These are phyloP conservation scores for Bombylius major DNA, from an alignment of 2,888 invertebrate species.

Conservation along the genomic window DNA sequence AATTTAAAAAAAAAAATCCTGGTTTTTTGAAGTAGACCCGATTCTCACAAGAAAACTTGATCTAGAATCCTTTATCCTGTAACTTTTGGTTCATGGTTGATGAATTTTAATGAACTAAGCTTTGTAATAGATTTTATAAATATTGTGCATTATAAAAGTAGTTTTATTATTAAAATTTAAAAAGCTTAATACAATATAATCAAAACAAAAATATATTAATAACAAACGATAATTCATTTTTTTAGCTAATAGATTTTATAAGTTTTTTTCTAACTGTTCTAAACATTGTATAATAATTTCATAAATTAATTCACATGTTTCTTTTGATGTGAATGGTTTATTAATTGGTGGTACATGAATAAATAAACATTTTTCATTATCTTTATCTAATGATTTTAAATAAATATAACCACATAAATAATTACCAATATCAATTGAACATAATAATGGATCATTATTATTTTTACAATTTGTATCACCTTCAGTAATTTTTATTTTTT, in stretches of 20 bases:
- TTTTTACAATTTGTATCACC: background rate
- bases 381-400: slow-evolving; percentile 53
- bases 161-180: no score
- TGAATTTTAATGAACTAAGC: no score
- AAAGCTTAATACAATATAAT: no score
- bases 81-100: no score
- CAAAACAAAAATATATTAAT: no score
- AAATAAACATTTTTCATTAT: slow-evolving; percentile 49
- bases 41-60: no score
- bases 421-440: slow-evolving; percentile 35
- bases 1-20: no score
- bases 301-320: slow-evolving; percentile 42
- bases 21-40: no score
- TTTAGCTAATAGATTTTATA: background rate
- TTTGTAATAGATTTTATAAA: no score
- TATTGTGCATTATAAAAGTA: no score
- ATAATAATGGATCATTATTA: background rate
- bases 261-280: slow-evolving; percentile 18
- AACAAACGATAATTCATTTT: no score
- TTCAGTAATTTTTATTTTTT: background rate
- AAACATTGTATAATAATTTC: slow-evolving; percentile 31
- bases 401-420: slow-evolving; percentile 70
- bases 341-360: slow-evolving; percentile 62
- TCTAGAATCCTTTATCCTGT: no score
- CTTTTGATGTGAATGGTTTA: slow-evolving; percentile 45